Conservation (phyloP, 2,113 vertebrate genomes). For the Calcarius ornatus region DNA sequence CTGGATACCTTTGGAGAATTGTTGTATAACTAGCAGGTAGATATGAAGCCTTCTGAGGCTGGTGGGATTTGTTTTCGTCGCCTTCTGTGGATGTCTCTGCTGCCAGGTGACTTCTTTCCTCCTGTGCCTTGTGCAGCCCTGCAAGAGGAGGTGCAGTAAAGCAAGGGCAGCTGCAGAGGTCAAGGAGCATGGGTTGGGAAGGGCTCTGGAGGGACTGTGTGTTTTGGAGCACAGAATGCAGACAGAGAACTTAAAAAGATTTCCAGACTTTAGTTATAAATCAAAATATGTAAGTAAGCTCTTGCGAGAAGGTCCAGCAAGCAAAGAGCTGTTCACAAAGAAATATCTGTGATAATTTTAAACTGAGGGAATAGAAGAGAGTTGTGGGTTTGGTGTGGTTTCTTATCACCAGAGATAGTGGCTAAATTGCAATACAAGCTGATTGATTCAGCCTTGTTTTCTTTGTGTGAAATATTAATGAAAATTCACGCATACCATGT, state of each 20-base stretch:
- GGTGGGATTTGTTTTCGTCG: not conserved
- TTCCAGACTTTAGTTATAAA: not conserved
- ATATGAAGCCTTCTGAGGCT: not conserved
- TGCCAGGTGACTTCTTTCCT: not conserved
- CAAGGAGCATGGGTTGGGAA: rapidly evolving
- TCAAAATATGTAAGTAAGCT: not conserved
- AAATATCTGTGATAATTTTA: not conserved
- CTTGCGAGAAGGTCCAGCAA: not conserved
- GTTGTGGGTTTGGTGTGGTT: not conserved
- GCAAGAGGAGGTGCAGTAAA: not conserved
- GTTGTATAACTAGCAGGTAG: not conserved
- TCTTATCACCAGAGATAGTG: not conserved
- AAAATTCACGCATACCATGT: not conserved
- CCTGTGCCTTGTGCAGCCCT: not conserved
- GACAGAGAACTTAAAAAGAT: not conserved
- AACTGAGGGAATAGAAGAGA: not conserved
- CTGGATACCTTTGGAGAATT: not conserved
- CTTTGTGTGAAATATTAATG: not conserved
- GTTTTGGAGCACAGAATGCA: not conserved
- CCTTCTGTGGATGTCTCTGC: not conserved
- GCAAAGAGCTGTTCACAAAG: not conserved
- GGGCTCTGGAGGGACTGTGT: not conserved
- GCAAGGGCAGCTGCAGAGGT: not conserved
- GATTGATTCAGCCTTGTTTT: not conserved
- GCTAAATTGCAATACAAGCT: not conserved